Evolutionary conservation across 2,888 invertebrate species (phyloP).

Genomic region (Hesperia comma): DNA sequence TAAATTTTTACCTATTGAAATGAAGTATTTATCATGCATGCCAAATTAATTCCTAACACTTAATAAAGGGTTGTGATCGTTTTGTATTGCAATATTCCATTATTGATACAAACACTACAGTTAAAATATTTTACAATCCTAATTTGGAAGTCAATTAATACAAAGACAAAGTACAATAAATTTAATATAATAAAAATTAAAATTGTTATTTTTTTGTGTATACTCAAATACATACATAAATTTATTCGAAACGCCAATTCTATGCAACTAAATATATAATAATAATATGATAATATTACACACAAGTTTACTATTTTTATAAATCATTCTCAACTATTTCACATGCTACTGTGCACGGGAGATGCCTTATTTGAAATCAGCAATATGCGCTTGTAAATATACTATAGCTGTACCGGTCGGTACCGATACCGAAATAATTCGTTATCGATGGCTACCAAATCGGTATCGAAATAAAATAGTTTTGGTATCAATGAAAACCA

Average conservation of each 20-base stretch:
- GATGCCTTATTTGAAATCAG: constrained; percentile 15
- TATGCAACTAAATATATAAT: constrained; percentile 33
- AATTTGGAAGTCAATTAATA: constrained; percentile 39
- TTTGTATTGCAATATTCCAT: neutral
- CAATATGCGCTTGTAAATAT: constrained; percentile 23
- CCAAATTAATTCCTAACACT: neutral
- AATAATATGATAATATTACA: constrained; percentile 29
- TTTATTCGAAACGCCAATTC: constrained; percentile 42
- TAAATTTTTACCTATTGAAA: neutral
- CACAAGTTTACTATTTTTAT: constrained; percentile 18
- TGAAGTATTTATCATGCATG: neutral
- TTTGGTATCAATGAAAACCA: constrained; percentile 4
- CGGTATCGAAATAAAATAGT: neutral
- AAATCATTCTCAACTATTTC: constrained; percentile 25
- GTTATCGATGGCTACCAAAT: neutral
- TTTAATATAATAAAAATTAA: constrained; percentile 40
- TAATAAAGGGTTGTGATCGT: neutral
- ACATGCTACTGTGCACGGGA: constrained; percentile 13
- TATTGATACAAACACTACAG: constrained; percentile 19
- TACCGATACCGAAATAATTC: neutral
- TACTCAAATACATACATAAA: constrained; percentile 41
- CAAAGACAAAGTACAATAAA: constrained; percentile 41
- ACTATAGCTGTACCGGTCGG: neutral
- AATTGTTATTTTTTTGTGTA: constrained; percentile 36
- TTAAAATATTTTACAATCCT: constrained; percentile 25